Percentiles rank a stretch among this genome's conserved stretches.
Evolutionary conservation across 2,113 vertebrate genomes (phyloP).

Genomic region (Eleginops maclovinus): DNA sequence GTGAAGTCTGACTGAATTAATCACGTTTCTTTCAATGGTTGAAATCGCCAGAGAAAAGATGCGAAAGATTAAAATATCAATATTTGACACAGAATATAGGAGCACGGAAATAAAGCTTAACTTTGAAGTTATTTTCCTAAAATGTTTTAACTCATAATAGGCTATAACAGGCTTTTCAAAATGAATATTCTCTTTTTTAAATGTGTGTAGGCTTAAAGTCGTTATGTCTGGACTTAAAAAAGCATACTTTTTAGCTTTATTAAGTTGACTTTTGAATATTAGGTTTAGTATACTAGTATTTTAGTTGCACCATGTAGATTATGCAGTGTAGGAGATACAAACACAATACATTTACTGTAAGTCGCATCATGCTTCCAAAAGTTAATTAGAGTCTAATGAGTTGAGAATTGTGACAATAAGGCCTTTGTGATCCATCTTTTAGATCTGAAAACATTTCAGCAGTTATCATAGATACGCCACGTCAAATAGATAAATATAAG

Average conservation of each 20-base stretch:
- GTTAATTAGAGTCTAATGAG: background rate
- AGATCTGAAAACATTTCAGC: background rate
- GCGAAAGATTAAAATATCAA: background rate
- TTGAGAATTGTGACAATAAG: background rate
- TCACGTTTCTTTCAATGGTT: constrained; percentile 68
- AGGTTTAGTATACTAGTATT: background rate
- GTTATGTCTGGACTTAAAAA: background rate
- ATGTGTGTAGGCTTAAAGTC: background rate
- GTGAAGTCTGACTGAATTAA: constrained; percentile 77
- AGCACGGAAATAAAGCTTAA: background rate
- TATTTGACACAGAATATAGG: background rate
- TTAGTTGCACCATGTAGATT: background rate
- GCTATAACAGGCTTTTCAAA: background rate
- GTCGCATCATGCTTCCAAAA: background rate
- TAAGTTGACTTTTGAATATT: constrained; percentile 10
- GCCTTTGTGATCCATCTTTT: background rate
- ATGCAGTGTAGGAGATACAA: background rate
- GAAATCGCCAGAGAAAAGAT: constrained; percentile 45
- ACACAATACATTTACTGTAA: background rate
- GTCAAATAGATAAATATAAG: background rate
- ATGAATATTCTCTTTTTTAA: background rate
- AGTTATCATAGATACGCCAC: background rate
- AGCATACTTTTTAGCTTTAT: background rate
- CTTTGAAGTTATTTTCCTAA: background rate
- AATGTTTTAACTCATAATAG: background rate